Conservation (phyloP, 2,888 invertebrate species). For the Lissocephala sabroskyi region DNA sequence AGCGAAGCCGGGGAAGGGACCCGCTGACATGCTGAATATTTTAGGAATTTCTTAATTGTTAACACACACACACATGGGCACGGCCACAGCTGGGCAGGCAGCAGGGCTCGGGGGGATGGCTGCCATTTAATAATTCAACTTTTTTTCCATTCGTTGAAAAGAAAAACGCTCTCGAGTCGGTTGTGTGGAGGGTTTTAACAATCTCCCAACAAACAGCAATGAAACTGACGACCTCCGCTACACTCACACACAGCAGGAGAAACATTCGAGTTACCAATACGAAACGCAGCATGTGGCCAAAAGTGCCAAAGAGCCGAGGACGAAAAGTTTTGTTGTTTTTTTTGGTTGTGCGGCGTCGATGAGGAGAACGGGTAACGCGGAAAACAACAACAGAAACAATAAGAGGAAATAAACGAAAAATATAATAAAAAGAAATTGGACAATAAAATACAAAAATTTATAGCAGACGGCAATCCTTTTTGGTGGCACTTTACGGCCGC, state of each 20-base stretch:
- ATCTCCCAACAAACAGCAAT: slow-evolving; percentile 47
- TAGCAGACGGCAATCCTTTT: slow-evolving; percentile 60
- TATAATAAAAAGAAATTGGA: slow-evolving; percentile 65
- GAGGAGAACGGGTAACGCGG: slow-evolving; percentile 3
- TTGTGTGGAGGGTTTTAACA: too few species aligned
- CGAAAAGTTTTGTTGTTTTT: slow-evolving; percentile 11
- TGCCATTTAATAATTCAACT: slow-evolving; percentile 57
- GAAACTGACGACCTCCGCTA: slow-evolving; percentile 33
- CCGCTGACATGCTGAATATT: slow-evolving; percentile 36
- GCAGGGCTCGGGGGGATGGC: too few species aligned
- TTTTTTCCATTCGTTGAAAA: too few species aligned
- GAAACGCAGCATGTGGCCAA: slow-evolving; percentile 51
- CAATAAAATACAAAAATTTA: slow-evolving; percentile 64
- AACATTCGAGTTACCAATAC: neutral
- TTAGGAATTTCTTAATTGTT: slow-evolving; percentile 56
- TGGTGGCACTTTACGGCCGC: slow-evolving; percentile 42
- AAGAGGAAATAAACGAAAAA: slow-evolving; percentile 48
- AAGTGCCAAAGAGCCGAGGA: slow-evolving; percentile 32
- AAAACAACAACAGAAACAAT: slow-evolving; percentile 30
- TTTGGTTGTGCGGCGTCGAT: too few species aligned
- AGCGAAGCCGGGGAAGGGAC: neutral
- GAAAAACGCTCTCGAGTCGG: too few species aligned
- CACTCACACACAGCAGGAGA: neutral
- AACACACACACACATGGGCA: slow-evolving; percentile 18
- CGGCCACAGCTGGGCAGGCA: neutral